These are phyloP conservation scores for Zhuqinia jingwanae DNA, from an alignment of 2,888 invertebrate species.

Conservation along the genomic window DNA sequence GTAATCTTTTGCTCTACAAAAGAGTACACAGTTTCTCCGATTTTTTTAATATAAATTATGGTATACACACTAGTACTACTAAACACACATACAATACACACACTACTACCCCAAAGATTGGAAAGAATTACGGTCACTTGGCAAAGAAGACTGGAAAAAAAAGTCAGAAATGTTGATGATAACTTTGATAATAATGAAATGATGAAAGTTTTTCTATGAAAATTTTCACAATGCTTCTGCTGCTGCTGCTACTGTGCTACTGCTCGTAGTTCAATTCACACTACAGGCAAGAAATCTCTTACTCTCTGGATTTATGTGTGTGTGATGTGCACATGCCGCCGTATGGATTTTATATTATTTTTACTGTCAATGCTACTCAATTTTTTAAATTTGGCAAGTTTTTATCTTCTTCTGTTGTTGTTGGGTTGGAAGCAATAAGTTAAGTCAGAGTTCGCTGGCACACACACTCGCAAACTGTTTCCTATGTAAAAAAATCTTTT, in stretches of 20 bases:
- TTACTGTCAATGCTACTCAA: constrained; percentile 7
- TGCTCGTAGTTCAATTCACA: constrained; percentile 1
- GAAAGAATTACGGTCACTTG: background rate
- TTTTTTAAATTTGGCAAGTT: constrained; percentile 56
- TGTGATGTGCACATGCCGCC: background rate
- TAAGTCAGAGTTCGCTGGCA: constrained; percentile 35
- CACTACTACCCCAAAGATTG: too few species aligned
- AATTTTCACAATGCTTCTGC: background rate
- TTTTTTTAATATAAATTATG: too few species aligned
- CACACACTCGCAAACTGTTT: background rate
- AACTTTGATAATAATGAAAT: constrained; percentile 7
- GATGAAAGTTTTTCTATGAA: background rate
- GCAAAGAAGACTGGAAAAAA: background rate
- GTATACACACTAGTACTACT: too few species aligned
- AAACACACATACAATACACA: too few species aligned
- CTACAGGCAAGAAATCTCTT: background rate
- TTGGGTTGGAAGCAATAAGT: constrained; percentile 50
- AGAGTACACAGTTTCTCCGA: too few species aligned
- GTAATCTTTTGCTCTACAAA: background rate
- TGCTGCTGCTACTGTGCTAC: background rate
- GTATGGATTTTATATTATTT: too few species aligned
- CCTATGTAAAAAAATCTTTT: background rate
- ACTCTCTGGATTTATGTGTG: background rate
- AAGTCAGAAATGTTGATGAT: constrained; percentile 4
- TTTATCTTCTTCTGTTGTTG: too few species aligned